These are phyloP conservation scores for Actenoides lindsayi DNA, from an alignment of 2,113 vertebrate genomes.

Conservation along the genomic window DNA sequence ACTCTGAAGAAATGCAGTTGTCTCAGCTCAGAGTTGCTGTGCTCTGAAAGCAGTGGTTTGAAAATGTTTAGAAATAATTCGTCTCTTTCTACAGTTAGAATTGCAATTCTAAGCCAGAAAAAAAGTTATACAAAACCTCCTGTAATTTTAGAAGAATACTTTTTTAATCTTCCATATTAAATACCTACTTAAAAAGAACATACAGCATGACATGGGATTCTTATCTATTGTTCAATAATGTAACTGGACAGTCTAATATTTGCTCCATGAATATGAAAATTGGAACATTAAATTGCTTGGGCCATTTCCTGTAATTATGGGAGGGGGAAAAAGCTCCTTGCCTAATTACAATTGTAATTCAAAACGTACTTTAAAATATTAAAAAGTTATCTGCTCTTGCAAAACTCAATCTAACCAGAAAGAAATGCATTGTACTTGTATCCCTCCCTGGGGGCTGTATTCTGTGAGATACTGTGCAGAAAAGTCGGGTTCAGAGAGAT, in stretches of 20 bases:
- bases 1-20: neutral
- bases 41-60: neutral
- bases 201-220: neutral
- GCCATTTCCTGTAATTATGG: slow-evolving; percentile 22
- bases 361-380: slow-evolving; percentile 64
- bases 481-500: neutral
- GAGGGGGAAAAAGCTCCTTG: neutral
- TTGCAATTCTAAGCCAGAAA: neutral
- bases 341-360: slow-evolving; percentile 62
- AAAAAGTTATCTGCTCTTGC: slow-evolving; percentile 42
- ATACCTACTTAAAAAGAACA: neutral
- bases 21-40: neutral
- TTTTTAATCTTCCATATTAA: neutral
- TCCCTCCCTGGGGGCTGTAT: neutral
- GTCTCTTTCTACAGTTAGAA: neutral
- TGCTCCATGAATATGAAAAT: slow-evolving; percentile 52
- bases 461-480: neutral
- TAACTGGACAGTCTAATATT: slow-evolving; percentile 55
- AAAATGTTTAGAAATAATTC: neutral
- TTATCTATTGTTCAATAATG: slow-evolving; percentile 52
- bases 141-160: neutral
- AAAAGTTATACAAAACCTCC: rapidly evolving
- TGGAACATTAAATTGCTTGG: slow-evolving; percentile 29
- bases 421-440: neutral
- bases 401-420: neutral